These are phyloP conservation scores for Charina bottae DNA, from an alignment of 2,113 vertebrate species.

Conservation along the genomic window DNA sequence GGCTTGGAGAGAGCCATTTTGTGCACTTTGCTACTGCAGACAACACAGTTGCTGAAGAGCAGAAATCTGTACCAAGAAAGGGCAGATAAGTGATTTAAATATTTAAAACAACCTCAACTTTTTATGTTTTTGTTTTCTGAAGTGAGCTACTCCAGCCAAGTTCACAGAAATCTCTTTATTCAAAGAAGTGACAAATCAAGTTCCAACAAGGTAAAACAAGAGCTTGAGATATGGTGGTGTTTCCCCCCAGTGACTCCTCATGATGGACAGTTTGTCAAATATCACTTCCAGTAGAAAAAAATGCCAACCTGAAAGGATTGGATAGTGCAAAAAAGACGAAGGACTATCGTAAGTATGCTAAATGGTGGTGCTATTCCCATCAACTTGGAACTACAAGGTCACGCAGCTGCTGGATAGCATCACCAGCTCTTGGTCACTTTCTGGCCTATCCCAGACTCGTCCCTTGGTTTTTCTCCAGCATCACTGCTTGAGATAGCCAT, in stretches of 20 bases:
- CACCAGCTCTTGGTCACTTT: constrained; percentile 28
- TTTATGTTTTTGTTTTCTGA: constrained; percentile 39
- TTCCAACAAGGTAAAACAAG: constrained; percentile 7
- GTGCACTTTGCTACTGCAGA: constrained; percentile 64
- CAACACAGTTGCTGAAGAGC: constrained; percentile 51
- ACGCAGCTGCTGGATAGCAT: constrained; percentile 37
- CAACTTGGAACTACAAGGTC: constrained; percentile 35
- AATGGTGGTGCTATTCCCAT: constrained; percentile 42
- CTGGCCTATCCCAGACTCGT: neutral
- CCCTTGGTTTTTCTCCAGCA: neutral
- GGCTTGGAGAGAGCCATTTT: constrained; percentile 62
- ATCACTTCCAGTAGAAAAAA: constrained; percentile 46
- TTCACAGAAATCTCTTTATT: constrained; percentile 52
- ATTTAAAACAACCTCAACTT: constrained; percentile 47
- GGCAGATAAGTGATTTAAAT: constrained; percentile 43
- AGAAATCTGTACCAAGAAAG: constrained; percentile 52
- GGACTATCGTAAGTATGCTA: constrained; percentile 37
- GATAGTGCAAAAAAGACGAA: constrained; percentile 20
- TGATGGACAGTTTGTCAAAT: constrained; percentile 26
- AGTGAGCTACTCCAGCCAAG: constrained; percentile 51
- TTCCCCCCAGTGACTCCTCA: constrained; percentile 50
- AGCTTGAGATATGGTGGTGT: constrained; percentile 9
- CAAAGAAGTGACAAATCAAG: constrained; percentile 2
- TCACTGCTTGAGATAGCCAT: constrained; percentile 16
- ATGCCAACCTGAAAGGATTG: constrained; percentile 3